phyloP scores from a whole-genome alignment of 2,888 invertebrate species.

The Cybosia mesomella region DNA sequence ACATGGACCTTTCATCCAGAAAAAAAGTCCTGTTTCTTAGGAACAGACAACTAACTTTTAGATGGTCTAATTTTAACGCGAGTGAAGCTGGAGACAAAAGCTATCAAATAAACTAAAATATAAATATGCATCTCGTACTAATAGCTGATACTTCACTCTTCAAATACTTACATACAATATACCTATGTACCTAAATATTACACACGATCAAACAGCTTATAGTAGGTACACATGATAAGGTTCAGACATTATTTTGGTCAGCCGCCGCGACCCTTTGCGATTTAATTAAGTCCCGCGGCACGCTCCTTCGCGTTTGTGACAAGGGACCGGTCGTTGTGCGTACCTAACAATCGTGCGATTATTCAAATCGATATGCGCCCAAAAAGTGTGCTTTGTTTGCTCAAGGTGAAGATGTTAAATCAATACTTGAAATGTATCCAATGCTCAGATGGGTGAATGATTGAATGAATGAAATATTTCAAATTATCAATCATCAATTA shows the following conservation, averaged over 20 bases:
- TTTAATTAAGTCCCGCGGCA: slow-evolving; percentile 47
- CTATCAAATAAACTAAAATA: background rate
- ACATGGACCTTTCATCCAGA: too few relatives aligned
- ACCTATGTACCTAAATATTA: background rate
- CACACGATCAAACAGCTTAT: background rate
- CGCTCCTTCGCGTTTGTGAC: slow-evolving; percentile 40
- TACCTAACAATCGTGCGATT: slow-evolving; percentile 19
- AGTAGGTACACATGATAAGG: slow-evolving; percentile 7
- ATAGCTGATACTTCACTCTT: background rate
- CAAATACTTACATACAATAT: background rate
- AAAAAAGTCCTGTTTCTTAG: too few relatives aligned
- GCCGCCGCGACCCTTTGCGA: slow-evolving; percentile 37
- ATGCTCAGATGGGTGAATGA: background rate
- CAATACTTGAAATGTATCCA: background rate
- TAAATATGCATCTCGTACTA: too few relatives aligned
- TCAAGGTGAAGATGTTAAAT: background rate
- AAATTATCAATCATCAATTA: too few relatives aligned
- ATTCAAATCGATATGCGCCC: slow-evolving; percentile 18
- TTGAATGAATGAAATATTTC: background rate
- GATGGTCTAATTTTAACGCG: too few relatives aligned
- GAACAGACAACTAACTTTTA: too few relatives aligned
- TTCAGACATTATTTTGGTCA: slow-evolving; percentile 36
- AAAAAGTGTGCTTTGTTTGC: background rate
- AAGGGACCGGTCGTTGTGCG: slow-evolving; percentile 17
- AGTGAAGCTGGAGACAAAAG: background rate